Evolutionary conservation across 2,888 invertebrate species (phyloP), one percentile per base, ranked within the genome.

Genomic region (Thera obeliscata): DNA sequence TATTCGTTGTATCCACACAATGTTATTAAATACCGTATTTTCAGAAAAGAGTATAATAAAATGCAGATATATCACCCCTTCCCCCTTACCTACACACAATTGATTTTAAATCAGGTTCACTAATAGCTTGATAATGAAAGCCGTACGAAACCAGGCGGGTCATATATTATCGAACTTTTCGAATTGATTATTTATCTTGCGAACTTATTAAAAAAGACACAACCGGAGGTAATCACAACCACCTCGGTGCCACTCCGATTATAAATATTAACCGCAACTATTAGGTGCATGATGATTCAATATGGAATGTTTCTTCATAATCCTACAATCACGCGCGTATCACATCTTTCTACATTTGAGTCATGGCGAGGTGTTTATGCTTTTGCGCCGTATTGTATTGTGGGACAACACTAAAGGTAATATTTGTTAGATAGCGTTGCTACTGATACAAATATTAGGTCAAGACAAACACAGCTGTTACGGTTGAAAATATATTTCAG

Each of bases 1-100:
- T 61, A 50, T 78, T 80, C 80, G 81, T 80, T 81, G 81, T 77
- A 74, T 56, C 56, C 55, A 60, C 61, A 64, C 50, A 63, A 56
- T 22, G 64, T 62, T 57, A 11, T 65, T 57, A 36, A 61, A 52
- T 55, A 55, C 22, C 7, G 55, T 38, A 11, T 41, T 12, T 22
- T 36, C 55, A 46, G 4, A 64, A 22, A 33, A 46, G 8, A 64
- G 11, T 36, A 38, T 11, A 12, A 54, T 61, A 54, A 36, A 58
- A 43, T 61, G 33, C 52, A 52, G 9, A 33, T 12, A 12, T 12
- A 49, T 22, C 33, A 46, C 43, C 8, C 8, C 43, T 9, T 2
- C 2, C 43, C 9, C 7, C 41, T 7, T 38, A n/a, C 22, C 12
- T 22, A 6, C 5, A 49, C n/a, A n/a, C n/a, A 11, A 49, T 7